A percentile compares a stretch with the other conserved stretches of the same genome.
These are phyloP conservation scores for Orthosia gracilis DNA, from an alignment of 2,888 invertebrate genomes.

Conservation along the genomic window DNA sequence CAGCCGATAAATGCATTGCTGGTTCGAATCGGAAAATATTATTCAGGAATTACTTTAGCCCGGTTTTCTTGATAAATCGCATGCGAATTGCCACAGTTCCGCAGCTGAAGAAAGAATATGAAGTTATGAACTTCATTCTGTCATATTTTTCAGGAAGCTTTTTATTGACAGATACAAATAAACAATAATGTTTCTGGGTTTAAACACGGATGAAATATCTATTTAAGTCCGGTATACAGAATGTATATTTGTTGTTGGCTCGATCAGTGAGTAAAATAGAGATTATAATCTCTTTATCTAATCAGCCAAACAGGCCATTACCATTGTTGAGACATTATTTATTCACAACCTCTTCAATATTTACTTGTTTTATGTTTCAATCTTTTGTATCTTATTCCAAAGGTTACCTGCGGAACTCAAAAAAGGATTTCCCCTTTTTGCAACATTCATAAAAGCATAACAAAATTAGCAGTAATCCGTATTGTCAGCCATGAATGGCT, in stretches of 20 bases:
- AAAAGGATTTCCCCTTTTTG: conserved; percentile 31
- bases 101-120: no score
- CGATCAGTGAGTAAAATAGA: neutral
- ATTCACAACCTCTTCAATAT: neutral
- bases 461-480: conserved; percentile 56
- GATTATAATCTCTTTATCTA: neutral
- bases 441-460: conserved; percentile 38
- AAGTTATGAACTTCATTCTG: no score
- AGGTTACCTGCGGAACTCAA: neutral
- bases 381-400: neutral
- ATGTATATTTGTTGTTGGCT: neutral
- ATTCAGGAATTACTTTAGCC: neutral
- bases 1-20: neutral
- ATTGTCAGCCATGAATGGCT: conserved; percentile 50
- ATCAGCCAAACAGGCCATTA: neutral
- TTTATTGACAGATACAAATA: neutral
- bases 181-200: neutral
- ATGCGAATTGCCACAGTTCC: no score
- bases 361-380: neutral
- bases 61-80: neutral
- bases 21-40: neutral
- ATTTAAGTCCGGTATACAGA: neutral
- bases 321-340: no score
- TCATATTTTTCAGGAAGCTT: neutral
- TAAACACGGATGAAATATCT: conserved; percentile 18